phyloP scores from a whole-genome alignment of 2,888 invertebrate species.

The Ischnus inquisitorius region DNA sequence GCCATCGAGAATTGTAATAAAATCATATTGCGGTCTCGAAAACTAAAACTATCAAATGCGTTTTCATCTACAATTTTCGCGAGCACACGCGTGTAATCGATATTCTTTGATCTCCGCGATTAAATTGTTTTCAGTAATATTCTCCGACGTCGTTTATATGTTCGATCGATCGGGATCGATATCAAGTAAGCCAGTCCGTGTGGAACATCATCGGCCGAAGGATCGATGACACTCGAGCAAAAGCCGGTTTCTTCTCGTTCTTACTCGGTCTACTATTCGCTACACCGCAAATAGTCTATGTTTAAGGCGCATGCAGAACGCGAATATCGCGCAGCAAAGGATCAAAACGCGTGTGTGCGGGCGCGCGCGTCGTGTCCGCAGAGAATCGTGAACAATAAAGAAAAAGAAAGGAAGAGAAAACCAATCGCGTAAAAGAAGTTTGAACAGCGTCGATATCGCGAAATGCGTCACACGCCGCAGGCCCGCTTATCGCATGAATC shows the following conservation, averaged over 20 bases:
- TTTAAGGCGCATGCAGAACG: background rate
- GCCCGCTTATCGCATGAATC: constrained; percentile 18
- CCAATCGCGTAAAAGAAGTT: constrained; percentile 17
- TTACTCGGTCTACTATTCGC: constrained; percentile 5
- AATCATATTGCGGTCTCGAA: no score
- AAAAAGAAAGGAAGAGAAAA: constrained; percentile 1
- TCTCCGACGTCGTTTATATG: background rate
- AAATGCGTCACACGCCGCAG: constrained; percentile 18
- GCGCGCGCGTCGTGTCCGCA: background rate
- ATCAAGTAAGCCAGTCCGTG: background rate
- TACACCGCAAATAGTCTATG: background rate
- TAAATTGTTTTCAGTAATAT: background rate
- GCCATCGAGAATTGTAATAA: no score
- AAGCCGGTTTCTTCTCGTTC: constrained; percentile 52
- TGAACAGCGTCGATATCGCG: constrained; percentile 32
- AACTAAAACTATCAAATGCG: no score
- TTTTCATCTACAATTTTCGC: background rate
- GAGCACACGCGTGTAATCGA: background rate
- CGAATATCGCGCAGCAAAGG: background rate
- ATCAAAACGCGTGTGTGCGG: background rate
- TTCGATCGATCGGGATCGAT: constrained; percentile 15
- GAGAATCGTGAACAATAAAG: constrained; percentile 6
- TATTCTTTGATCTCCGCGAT: background rate
- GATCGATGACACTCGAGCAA: constrained; percentile 55
- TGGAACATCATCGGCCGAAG: constrained; percentile 22